phyloP scores from a whole-genome alignment of 1,140 invertebrate genomes.

The Drosophila auraria region DNA sequence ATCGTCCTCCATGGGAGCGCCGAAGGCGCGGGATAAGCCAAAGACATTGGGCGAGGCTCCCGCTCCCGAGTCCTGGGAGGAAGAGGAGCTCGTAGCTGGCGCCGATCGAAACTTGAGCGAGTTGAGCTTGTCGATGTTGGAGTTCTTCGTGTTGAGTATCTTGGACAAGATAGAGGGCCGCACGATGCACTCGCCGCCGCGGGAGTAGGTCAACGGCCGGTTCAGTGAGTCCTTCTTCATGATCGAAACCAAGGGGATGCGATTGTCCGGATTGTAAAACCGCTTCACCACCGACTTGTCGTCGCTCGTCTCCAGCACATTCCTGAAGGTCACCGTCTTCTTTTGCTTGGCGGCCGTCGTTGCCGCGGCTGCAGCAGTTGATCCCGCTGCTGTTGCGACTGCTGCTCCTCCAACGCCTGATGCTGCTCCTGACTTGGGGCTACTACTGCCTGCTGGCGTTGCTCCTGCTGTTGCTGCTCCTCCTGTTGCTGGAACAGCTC shows the following conservation, averaged over 20 bases:
- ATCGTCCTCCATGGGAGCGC: slow-evolving; percentile 83
- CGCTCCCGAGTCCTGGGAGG: slow-evolving; percentile 1
- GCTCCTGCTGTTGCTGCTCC: slow-evolving; percentile 9
- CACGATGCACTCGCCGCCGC: slow-evolving; percentile 81
- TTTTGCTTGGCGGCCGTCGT: slow-evolving; percentile 64
- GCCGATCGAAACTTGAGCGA: slow-evolving; percentile 81
- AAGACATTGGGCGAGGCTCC: slow-evolving; percentile 70
- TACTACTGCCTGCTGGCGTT: slow-evolving; percentile 14
- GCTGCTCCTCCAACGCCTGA: slow-evolving; percentile 5
- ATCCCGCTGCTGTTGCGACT: slow-evolving; percentile 3
- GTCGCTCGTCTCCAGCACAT: slow-evolving; percentile 84
- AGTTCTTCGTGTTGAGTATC: slow-evolving; percentile 84
- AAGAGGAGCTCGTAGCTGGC: slow-evolving; percentile 13
- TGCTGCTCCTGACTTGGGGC: slow-evolving; percentile 10
- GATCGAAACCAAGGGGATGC: slow-evolving; percentile 77
- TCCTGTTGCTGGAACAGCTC: not conserved
- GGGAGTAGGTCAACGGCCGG: slow-evolving; percentile 64
- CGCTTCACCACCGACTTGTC: slow-evolving; percentile 82
- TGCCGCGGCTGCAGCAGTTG: not conserved
- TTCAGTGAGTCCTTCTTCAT: slow-evolving; percentile 84
- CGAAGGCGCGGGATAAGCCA: slow-evolving; percentile 87
- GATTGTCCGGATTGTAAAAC: slow-evolving; percentile 83
- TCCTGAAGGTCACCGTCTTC: slow-evolving; percentile 84
- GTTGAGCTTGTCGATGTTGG: slow-evolving; percentile 85
- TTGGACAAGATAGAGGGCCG: slow-evolving; percentile 82